A percentile compares a stretch with the other conserved stretches of the same genome.
These are phyloP conservation scores for Calephelis perditalis DNA, from an alignment of 2,888 invertebrate genomes.

Conservation along the genomic window DNA sequence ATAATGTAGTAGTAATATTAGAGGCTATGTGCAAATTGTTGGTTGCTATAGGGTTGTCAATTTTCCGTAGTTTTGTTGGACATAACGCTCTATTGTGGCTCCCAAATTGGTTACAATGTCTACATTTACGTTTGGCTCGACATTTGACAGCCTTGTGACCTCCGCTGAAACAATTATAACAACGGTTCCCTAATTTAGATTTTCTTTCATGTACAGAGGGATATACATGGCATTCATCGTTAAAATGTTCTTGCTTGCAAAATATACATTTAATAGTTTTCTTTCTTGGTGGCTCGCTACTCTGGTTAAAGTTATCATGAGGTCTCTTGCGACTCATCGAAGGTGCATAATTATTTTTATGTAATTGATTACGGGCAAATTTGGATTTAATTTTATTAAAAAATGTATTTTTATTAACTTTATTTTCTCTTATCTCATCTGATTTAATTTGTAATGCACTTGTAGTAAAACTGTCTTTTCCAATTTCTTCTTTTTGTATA, in stretches of 20 bases:
- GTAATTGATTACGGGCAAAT: background rate
- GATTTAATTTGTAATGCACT: conserved; percentile 15
- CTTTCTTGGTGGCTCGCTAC: conserved; percentile 6
- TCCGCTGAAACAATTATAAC: conserved; percentile 5
- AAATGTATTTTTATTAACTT: background rate
- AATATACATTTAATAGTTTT: conserved; percentile 18
- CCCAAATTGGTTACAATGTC: conserved; percentile 17
- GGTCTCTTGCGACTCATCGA: background rate
- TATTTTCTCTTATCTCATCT: background rate
- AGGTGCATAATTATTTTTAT: background rate
- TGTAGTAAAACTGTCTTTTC: conserved; percentile 15
- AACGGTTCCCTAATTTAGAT: conserved; percentile 13
- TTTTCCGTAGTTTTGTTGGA: background rate
- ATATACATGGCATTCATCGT: conserved; percentile 16
- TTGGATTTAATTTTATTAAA: background rate
- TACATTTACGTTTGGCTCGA: conserved; percentile 14
- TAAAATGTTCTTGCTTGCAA: conserved; percentile 16
- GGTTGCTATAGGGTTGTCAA: background rate
- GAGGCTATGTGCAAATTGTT: conserved; percentile 7
- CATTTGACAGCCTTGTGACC: conserved; percentile 17
- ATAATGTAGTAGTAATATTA: background rate
- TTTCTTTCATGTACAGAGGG: conserved; percentile 16
- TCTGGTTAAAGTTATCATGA: background rate
- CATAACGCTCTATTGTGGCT: conserved; percentile 18
- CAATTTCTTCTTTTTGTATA: conserved; percentile 3